Conservation (phyloP, 1,140 invertebrate species). For the Zaprionus kolodkinae region DNA sequence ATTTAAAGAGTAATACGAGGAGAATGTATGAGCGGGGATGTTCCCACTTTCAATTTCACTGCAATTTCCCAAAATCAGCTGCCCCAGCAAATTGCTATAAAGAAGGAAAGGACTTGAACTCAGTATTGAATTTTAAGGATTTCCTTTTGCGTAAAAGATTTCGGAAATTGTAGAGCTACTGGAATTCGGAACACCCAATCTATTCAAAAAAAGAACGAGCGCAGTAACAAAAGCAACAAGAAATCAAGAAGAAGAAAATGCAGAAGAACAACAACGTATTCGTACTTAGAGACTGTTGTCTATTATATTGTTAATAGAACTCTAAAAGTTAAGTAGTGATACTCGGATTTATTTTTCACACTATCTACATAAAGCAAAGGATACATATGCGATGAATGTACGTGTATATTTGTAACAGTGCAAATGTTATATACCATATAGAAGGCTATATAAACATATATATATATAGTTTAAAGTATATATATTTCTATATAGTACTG, state of each 20-base stretch:
- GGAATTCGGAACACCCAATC: neutral
- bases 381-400: conserved; percentile 41
- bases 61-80: neutral
- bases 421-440: conserved; percentile 41
- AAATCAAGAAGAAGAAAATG: conserved; percentile 26
- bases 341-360: conserved; percentile 81
- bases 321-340: conserved; percentile 81
- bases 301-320: conserved; percentile 83
- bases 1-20: neutral
- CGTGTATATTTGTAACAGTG: conserved; percentile 31
- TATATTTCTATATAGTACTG: conserved; percentile 51
- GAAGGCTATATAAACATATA: conserved; percentile 4
- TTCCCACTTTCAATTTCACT: neutral
- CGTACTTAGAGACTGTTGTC: conserved; percentile 83
- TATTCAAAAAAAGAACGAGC: neutral
- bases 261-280: conserved; percentile 76
- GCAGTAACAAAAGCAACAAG: conserved; percentile 10
- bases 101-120: too few species aligned
- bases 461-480: conserved; percentile 12
- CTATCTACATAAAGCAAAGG: conserved; percentile 35
- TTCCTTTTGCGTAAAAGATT: too few species aligned
- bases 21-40: neutral
- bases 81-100: too few species aligned
- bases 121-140: too few species aligned
- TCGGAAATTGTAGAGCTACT: neutral